Conservation (phyloP, 2,888 invertebrate genomes). For the Beris chalybata region DNA sequence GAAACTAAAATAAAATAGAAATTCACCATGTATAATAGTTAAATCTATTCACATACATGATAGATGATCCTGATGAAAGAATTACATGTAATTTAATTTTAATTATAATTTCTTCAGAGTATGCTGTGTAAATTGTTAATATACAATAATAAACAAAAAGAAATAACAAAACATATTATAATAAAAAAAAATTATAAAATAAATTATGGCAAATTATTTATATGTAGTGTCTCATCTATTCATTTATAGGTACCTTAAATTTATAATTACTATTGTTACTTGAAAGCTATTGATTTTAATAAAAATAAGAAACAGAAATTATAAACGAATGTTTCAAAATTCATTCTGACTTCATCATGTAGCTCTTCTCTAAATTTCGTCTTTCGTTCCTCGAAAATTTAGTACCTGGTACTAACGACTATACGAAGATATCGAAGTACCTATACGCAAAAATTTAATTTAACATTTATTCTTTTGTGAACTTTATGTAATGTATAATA, state of each 20-base stretch:
- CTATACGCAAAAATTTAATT: too few relatives aligned
- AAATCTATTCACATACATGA: not conserved
- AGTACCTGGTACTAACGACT: too few relatives aligned
- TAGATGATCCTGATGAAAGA: not conserved
- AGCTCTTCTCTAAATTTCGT: too few relatives aligned
- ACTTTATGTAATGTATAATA: too few relatives aligned
- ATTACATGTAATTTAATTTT: not conserved
- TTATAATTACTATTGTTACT: constrained; percentile 20
- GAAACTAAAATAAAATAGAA: not conserved
- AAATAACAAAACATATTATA: constrained; percentile 28
- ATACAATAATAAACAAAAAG: constrained; percentile 4
- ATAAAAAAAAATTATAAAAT: constrained; percentile 26
- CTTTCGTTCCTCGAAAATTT: too few relatives aligned
- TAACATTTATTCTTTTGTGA: too few relatives aligned
- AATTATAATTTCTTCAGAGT: not conserved
- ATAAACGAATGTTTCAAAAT: too few relatives aligned
- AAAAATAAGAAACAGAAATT: constrained; percentile 13
- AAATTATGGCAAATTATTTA: constrained; percentile 28
- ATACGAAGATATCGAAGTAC: too few relatives aligned
- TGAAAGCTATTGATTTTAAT: constrained; percentile 24
- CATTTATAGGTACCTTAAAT: constrained; percentile 10
- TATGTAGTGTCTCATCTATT: constrained; percentile 15
- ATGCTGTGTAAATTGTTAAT: constrained; percentile 30
- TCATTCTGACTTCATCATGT: too few relatives aligned
- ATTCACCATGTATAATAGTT: constrained; percentile 3